Evolutionary conservation across 2,113 vertebrate genomes (phyloP).

Genomic region (Sorex fumeus): DNA sequence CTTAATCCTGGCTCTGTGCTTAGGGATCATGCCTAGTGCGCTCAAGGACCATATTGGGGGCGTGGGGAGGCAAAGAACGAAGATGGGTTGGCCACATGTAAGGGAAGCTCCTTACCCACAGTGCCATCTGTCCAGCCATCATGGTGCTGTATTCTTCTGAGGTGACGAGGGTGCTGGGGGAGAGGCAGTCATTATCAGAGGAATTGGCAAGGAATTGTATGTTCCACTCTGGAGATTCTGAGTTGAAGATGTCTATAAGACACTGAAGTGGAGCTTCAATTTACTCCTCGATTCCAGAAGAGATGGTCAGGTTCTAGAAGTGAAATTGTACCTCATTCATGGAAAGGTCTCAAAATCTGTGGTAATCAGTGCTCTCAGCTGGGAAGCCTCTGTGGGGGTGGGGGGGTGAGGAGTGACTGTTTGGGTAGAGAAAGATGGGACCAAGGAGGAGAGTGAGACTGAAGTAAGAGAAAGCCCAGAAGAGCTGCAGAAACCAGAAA

Average conservation of each 20-base stretch:
- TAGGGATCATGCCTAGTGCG: no score
- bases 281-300: background rate
- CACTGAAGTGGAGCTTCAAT: background rate
- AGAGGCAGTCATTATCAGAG: background rate
- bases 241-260: background rate
- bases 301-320: background rate
- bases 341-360: background rate
- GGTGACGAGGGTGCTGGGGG: background rate
- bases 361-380: no score
- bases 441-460: background rate
- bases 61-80: no score
- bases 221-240: constrained; percentile 30
- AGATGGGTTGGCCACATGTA: no score
- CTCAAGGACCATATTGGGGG: no score
- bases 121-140: no score
- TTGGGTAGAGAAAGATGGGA: no score
- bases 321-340: no score
- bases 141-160: background rate
- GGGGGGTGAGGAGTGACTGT: no score
- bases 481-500: background rate
- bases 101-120: no score
- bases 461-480: background rate
- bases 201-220: background rate
- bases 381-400: background rate
- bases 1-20: no score